Conservation (phyloP, 2,113 vertebrate genomes). For the Hippocampus comes region DNA sequence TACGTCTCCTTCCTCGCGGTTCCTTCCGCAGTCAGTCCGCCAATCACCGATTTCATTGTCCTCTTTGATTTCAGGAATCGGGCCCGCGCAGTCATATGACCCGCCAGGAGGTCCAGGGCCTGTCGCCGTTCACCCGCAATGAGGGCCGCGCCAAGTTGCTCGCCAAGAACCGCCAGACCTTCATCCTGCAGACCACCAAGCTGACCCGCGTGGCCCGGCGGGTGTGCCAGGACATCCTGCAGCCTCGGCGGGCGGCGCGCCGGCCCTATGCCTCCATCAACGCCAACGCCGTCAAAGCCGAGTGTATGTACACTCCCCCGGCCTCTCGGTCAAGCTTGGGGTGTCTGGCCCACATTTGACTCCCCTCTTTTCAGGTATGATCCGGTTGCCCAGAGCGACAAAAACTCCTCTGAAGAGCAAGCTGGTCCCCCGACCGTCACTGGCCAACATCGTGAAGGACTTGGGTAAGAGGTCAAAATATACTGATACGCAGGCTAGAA, state of each 20-base stretch:
- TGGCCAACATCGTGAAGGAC: slow-evolving; percentile 86
- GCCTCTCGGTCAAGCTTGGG: background rate
- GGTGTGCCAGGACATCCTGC: slow-evolving; percentile 88
- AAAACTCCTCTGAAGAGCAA: slow-evolving; percentile 82
- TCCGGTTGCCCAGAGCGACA: slow-evolving; percentile 86
- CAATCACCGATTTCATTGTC: background rate
- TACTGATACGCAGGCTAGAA: too few relatives aligned
- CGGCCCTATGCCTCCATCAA: slow-evolving; percentile 93
- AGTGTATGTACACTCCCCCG: slow-evolving; percentile 75
- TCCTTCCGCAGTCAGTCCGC: background rate
- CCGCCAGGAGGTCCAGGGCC: slow-evolving; percentile 86
- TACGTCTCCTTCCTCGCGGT: slow-evolving; percentile 54
- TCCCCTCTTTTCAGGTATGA: slow-evolving; percentile 75
- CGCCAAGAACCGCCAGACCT: slow-evolving; percentile 92
- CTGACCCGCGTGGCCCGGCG: slow-evolving; percentile 87
- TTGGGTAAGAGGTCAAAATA: slow-evolving; percentile 71
- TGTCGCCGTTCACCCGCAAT: slow-evolving; percentile 86
- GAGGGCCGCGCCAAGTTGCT: slow-evolving; percentile 88
- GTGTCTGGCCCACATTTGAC: background rate
- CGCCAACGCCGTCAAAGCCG: slow-evolving; percentile 89
- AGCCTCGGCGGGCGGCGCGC: slow-evolving; percentile 83
- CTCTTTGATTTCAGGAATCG: slow-evolving; percentile 61
- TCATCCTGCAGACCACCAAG: slow-evolving; percentile 91
- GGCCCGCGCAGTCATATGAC: slow-evolving; percentile 82
- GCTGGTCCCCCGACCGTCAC: slow-evolving; percentile 77